Evolutionary conservation across 1,140 invertebrate species (phyloP), one percentile per base, ranked within the genome.

Genomic region (Drosophila fuyamai): DNA sequence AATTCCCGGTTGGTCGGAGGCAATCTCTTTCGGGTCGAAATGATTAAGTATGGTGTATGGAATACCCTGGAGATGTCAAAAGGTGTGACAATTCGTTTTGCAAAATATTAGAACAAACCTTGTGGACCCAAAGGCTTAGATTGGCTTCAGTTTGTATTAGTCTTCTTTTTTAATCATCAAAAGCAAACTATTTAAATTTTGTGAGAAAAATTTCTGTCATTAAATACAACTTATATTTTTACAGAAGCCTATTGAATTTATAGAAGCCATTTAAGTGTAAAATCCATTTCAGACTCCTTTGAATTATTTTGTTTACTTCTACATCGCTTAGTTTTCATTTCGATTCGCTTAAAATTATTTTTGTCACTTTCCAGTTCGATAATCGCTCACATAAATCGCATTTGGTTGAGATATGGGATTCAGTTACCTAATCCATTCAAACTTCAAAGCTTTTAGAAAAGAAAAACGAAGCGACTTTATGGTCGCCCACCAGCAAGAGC

Each of bases 41-140:
- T 74, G 46, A 75, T 56, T 74, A 75, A 51, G 46, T 63, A 36
- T 63, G 68, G 43, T 41, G 29, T 44, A 12, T 1, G 27, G 12
- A 6, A 57, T 57, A 70, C 67, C 51, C 44, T 41, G 29, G 66
- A 57, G 68, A 50, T 27, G 38, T 2, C 27, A 12, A n/a, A 48
- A 16, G 2, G 6, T 40, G 35, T 41, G 63, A 70, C 51, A 56
- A 18, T 13, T 54, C 12, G 13, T 12, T 1, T 1, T 13, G 23
- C 38, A 36, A 66, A 48, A 35, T 27, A 50, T 40, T 13, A 7
- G 0, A 38, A 7, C 9, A 40, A 41, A 12, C 27, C 10, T 7
- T 18, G 18, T 1, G 10, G 5, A 16, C 2, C 27, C 3, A 27
- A 5, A 12, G 18, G 23, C 9, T 44, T 16, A 9, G 4, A 57